Percentiles rank a stretch among this genome's conserved stretches.
Conservation (phyloP, 2,113 vertebrate genomes). For the Gymnarchus niloticus region DNA sequence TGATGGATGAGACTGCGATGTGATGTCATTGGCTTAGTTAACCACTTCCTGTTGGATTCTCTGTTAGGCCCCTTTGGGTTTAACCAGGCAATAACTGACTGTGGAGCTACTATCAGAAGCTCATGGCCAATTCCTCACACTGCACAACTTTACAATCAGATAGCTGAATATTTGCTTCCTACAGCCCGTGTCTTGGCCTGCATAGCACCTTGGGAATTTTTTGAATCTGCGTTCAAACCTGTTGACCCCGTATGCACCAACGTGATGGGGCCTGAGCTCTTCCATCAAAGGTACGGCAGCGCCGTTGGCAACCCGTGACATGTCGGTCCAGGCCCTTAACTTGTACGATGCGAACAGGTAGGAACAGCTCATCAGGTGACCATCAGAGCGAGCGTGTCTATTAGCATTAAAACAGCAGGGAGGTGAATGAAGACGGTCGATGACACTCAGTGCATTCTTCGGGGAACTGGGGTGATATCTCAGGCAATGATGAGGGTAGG, state of each 20-base stretch:
- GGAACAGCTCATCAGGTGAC: not conserved
- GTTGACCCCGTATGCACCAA: not conserved
- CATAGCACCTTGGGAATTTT: too few relatives aligned
- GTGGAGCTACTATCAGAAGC: not conserved
- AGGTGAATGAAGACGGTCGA: not conserved
- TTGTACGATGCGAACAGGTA: not conserved
- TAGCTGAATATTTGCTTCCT: not conserved
- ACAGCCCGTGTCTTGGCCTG: not conserved
- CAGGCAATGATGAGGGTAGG: not conserved
- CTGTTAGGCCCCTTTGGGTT: not conserved
- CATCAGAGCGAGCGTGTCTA: too few relatives aligned
- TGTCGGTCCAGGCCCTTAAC: too few relatives aligned
- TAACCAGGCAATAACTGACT: not conserved
- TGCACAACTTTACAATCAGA: not conserved
- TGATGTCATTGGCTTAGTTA: too few relatives aligned
- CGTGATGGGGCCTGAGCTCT: not conserved
- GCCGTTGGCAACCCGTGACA: too few relatives aligned
- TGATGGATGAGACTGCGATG: constrained; percentile 1
- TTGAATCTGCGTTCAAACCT: not conserved
- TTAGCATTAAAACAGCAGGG: not conserved
- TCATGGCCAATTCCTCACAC: not conserved
- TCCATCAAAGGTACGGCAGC: not conserved
- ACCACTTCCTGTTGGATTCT: not conserved
- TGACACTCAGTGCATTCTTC: not conserved
- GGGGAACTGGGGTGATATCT: not conserved